A percentile compares a stretch with the other conserved stretches of the same genome.
phyloP scores from a whole-genome alignment of 1,140 invertebrate species.

The Nomia melanderi region DNA sequence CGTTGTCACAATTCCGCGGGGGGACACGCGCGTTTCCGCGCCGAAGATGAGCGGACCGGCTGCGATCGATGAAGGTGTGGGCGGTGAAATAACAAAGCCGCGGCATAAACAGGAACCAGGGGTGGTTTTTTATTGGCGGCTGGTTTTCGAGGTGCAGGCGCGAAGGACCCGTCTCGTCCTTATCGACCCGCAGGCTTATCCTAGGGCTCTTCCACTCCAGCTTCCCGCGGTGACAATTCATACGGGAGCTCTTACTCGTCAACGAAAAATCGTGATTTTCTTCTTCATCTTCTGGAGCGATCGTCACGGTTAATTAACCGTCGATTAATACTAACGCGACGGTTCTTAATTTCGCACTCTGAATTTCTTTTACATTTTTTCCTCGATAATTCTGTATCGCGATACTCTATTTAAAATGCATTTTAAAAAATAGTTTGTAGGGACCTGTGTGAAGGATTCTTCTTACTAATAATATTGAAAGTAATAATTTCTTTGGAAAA shows the following conservation, averaged over 20 bases:
- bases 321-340: no score
- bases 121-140: conserved; percentile 56
- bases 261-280: neutral
- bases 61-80: conserved; percentile 63
- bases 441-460: no score
- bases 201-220: conserved; percentile 18
- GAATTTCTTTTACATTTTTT: no score
- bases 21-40: no score
- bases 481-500: no score
- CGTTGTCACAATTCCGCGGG: neutral
- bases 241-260: neutral
- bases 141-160: conserved; percentile 56
- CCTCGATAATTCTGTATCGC: no score
- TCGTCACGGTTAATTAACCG: neutral
- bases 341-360: no score
- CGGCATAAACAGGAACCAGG: conserved; percentile 54
- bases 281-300: no score
- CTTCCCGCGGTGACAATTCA: conserved; percentile 16
- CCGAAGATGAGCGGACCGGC: conserved; percentile 53
- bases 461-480: no score
- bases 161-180: conserved; percentile 48
- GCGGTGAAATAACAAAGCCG: conserved; percentile 54
- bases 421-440: no score
- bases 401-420: no score
- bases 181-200: conserved; percentile 55